Base-by-base conservation (phyloP, 2,888 invertebrate genomes). In the Xestia xanthographa region DNA sequence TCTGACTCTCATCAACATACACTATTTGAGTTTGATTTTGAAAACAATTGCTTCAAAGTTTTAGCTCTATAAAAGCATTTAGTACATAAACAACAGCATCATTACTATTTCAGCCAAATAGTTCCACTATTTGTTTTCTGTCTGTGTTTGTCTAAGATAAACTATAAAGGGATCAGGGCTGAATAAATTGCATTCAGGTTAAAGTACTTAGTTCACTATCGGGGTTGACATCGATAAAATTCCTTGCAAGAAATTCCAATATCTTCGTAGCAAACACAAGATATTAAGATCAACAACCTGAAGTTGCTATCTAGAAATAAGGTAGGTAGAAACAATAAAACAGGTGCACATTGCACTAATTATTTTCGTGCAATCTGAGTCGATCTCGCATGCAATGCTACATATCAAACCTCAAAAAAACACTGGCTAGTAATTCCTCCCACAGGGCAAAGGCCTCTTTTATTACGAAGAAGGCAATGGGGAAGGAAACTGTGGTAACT, bases 131-230 rank as follows among this genome's bases (percentile, higher is more conserved):
- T 80, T 38, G 29, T 17, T 67, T 43, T 22, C 29, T n/a, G 81
- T 72, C 73, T 79, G 50, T 63, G 45, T 79, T 79, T 53, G 12
- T 66, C 20, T 22, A 45, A 53, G 12, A 34, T 53, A 53, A 80
- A 62, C 38, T 12, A n/a, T n/a, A n/a, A 14, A 48, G 34, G 34
- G 34, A 1, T 34, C 4, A 34, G 56, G n/a, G 48, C 58, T 79
- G 41, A 48, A 22, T 48, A n/a, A 67, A 41, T 76, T 78, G 58
- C 48, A 50, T 34, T 17, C 29, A 34, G 34, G 26, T 66, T 67
- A 8, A 77, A 38, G 20, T 41, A 48, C 5, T 14, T 56, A 14
- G 6, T 20, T 38, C 41, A 78, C 48, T 78, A 41, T 34, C 68
- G 12, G 6, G 9, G 22, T 66, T 77, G 41, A 22, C 11, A 22